phyloP scores from a whole-genome alignment of 2,797 vertebrate genomes.

The Etheostoma nigrum region DNA sequence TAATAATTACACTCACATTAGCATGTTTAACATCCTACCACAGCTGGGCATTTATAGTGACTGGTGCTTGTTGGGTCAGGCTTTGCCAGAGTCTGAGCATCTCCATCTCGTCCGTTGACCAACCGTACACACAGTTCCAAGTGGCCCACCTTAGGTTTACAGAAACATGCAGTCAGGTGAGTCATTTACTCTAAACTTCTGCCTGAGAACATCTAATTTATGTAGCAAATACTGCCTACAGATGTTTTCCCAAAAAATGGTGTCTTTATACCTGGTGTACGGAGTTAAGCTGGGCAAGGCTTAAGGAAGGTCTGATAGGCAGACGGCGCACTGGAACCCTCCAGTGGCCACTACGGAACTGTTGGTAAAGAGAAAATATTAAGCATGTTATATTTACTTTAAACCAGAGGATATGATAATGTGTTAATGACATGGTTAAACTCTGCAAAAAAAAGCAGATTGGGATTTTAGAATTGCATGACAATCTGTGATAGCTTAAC shows the following conservation, averaged over 20 bases:
- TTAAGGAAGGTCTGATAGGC: conserved; percentile 75
- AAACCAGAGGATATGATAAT: neutral
- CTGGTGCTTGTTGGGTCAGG: conserved; percentile 68
- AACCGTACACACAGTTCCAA: conserved; percentile 86
- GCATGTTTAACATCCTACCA: conserved; percentile 58
- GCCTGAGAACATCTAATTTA: neutral
- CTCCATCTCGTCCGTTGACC: conserved; percentile 82
- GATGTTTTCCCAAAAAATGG: neutral
- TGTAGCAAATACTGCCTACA: neutral
- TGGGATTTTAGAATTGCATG: neutral
- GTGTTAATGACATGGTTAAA: neutral
- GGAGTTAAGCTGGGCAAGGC: conserved; percentile 74
- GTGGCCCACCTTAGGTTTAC: conserved; percentile 74
- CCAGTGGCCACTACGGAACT: conserved; percentile 83
- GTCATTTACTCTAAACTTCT: neutral
- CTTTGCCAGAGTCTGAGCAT: conserved; percentile 73
- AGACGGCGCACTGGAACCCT: conserved; percentile 78
- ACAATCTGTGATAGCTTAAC: neutral
- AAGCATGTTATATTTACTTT: neutral
- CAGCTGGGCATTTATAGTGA: conserved; percentile 78
- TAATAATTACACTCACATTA: neutral
- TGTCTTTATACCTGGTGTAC: conserved; percentile 79
- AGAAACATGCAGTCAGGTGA: neutral
- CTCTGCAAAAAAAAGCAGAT: neutral
- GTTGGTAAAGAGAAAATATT: conserved; percentile 45